Base-by-base conservation (phyloP, 2,888 invertebrate genomes). In the Odontomyia ornata region DNA sequence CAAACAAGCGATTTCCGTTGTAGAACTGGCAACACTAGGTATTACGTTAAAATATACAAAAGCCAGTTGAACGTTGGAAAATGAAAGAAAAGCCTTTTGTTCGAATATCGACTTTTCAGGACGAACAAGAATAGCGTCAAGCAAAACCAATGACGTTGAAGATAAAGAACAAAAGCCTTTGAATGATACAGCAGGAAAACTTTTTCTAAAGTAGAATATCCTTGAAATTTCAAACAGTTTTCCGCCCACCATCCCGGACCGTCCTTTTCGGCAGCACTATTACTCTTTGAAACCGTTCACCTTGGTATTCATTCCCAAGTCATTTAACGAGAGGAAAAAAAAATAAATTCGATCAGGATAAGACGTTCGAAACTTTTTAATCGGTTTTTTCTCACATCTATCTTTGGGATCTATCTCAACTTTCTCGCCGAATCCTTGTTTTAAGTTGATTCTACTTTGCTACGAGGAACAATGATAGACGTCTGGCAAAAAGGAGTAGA, bases 291-390 rank as follows among this genome's bases (percentile, higher is more conserved):
- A 3, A 36, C 5, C 36, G 9, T 36, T 9, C 36, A 36, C 36
- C 9, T 36, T 36, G 36, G 36, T 9, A 36, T 36, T 36, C 36
- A 36, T 36, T 5, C 36, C 36, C 5, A 9, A 36, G 36, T 36
- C 36, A 36, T 36, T 9, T 7, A 57, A 15, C 15, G 21, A 57
- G 57, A 18, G 57, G 9, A 36, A 36, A 36, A 36, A 36, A 36
- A 36, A 36, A 36, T 36, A 36, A 36, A 36, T 36, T 36, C 9
- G 36, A 5, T 5, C 36, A 18, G 57, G 23, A 57, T 57, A 57
- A 57, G 57, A 57, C 7, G 23, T 57, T 57, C n/a, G 2, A 57
- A 57, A 57, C 57, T 57, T 57, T 57, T 57, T 23, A 57, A 57
- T 57, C 57, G 57, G 9, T 57, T 36, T 36, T 36, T 36, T 36